These are phyloP conservation scores for Seira ritae DNA, from an alignment of 2,888 invertebrate species.

Conservation along the genomic window DNA sequence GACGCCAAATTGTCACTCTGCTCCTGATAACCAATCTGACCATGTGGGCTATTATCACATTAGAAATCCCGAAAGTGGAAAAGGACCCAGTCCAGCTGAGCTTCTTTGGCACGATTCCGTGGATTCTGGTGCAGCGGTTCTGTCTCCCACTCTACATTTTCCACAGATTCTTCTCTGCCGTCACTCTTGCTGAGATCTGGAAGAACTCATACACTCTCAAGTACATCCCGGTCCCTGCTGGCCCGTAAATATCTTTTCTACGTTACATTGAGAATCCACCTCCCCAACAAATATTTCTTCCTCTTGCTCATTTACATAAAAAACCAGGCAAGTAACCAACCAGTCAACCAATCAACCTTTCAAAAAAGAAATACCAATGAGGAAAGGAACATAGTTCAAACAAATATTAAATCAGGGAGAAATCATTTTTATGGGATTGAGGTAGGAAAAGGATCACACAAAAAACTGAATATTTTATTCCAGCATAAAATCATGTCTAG, in stretches of 20 bases:
- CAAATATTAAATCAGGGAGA: too few relatives aligned
- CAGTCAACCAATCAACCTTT: too few relatives aligned
- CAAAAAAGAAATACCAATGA: not conserved
- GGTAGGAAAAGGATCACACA: slow-evolving; percentile 2
- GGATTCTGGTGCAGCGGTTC: slow-evolving; percentile 94
- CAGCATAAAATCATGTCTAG: slow-evolving; percentile 9
- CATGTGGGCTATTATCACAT: slow-evolving; percentile 97
- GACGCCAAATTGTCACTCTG: slow-evolving; percentile 96
- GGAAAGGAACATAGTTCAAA: not conserved
- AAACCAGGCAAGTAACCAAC: too few relatives aligned
- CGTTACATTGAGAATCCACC: not conserved
- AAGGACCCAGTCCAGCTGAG: slow-evolving; percentile 88
- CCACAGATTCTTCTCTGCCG: slow-evolving; percentile 96
- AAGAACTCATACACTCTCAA: slow-evolving; percentile 88
- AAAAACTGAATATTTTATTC: not conserved
- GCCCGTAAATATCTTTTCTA: slow-evolving; percentile 66
- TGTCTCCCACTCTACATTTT: slow-evolving; percentile 96
- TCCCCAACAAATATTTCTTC: not conserved
- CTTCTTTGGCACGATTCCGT: slow-evolving; percentile 94
- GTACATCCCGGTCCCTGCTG: slow-evolving; percentile 73
- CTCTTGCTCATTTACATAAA: not conserved
- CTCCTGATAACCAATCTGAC: slow-evolving; percentile 96
- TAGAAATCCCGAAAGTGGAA: slow-evolving; percentile 94
- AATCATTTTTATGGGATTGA: slow-evolving; percentile 2
- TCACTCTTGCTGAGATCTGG: slow-evolving; percentile 96